These are phyloP conservation scores for Stenotaenia linearis DNA, from an alignment of 2,888 invertebrate species.

Conservation along the genomic window DNA sequence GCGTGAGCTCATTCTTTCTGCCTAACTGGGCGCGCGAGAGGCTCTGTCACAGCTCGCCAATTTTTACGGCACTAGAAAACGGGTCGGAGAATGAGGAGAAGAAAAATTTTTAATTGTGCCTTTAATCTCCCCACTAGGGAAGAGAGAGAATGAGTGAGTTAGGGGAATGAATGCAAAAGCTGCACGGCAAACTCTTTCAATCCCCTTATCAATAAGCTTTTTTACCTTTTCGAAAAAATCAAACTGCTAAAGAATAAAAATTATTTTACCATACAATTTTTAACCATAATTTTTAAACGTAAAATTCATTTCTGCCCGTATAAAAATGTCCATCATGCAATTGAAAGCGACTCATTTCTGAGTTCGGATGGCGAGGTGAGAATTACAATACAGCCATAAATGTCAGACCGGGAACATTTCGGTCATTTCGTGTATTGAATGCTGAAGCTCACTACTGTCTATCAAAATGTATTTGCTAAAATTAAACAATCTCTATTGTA, in stretches of 20 bases:
- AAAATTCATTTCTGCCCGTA: not conserved
- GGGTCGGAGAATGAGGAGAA: slow-evolving; percentile 8
- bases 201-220: not conserved
- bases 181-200: not conserved
- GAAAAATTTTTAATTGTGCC: slow-evolving; percentile 19
- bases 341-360: too few species aligned
- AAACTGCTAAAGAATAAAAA: not conserved
- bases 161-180: slow-evolving; percentile 12
- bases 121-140: slow-evolving; percentile 13
- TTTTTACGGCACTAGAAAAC: slow-evolving; percentile 10
- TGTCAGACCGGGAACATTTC: not conserved
- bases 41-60: slow-evolving; percentile 19
- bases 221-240: not conserved
- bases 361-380: not conserved
- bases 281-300: not conserved
- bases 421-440: not conserved
- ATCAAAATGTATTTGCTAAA: slow-evolving; percentile 1
- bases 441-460: not conserved
- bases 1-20: slow-evolving; percentile 19
- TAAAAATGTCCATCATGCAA: not conserved
- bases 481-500: too few species aligned
- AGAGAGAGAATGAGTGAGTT: not conserved
- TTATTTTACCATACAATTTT: not conserved
- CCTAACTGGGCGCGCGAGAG: slow-evolving; percentile 19
- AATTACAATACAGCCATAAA: not conserved